Evolutionary conservation across 1,140 invertebrate species (phyloP).

Genomic region (Scaptomyza pallida): DNA sequence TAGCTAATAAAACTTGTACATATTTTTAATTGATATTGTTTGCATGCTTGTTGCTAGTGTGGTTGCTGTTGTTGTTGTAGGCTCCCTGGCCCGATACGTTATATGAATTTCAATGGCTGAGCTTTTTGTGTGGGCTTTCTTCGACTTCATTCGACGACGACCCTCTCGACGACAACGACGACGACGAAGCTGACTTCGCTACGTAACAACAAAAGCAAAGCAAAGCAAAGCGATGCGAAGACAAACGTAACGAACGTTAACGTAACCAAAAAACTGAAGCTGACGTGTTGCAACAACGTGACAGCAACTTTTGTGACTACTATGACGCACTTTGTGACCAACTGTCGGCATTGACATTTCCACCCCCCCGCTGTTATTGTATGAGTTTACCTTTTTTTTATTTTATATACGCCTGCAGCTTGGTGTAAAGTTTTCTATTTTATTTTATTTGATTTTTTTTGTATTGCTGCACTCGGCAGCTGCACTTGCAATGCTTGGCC

Average conservation of each 20-base stretch:
- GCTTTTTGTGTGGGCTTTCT: slow-evolving; percentile 66
- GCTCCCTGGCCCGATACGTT: slow-evolving; percentile 47
- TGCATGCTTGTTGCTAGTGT: slow-evolving; percentile 43
- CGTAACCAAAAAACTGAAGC: slow-evolving; percentile 20
- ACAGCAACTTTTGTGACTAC: slow-evolving; percentile 33
- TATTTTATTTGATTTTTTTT: slow-evolving; percentile 2
- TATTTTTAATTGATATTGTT: slow-evolving; percentile 79
- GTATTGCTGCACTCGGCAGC: slow-evolving; percentile 13
- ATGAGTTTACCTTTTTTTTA: slow-evolving; percentile 8
- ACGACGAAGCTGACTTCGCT: not conserved
- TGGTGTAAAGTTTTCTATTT: too few relatives aligned
- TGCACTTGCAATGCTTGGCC: slow-evolving; percentile 55
- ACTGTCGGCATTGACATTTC: slow-evolving; percentile 31
- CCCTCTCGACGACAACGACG: slow-evolving; percentile 12
- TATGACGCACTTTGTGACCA: slow-evolving; percentile 52
- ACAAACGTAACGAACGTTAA: slow-evolving; percentile 20
- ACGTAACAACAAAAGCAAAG: slow-evolving; percentile 3
- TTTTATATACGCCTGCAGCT: too few relatives aligned
- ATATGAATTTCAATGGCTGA: slow-evolving; percentile 71
- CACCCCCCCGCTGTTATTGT: slow-evolving; percentile 12
- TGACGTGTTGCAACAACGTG: slow-evolving; percentile 50
- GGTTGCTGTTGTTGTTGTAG: slow-evolving; percentile 23
- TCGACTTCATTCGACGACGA: slow-evolving; percentile 14
- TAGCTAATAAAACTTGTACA: slow-evolving; percentile 54
- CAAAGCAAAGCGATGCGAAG: not conserved